Conservation (phyloP, 1,140 invertebrate species). For the Paraescarpia echinospica region DNA sequence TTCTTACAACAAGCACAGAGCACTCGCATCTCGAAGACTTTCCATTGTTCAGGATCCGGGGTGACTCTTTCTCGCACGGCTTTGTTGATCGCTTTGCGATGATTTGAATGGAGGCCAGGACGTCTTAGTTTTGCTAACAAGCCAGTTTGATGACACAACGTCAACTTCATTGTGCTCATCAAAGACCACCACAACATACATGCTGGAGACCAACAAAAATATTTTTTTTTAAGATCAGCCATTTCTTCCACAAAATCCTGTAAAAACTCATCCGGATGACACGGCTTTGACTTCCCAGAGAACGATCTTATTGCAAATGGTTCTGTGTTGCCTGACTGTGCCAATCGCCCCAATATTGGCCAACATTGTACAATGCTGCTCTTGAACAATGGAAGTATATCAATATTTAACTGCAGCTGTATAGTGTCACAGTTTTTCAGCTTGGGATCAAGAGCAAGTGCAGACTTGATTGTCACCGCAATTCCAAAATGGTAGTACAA, state of each 20-base stretch:
- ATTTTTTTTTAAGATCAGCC: not conserved
- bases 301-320: constrained; percentile 17
- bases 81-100: too few species aligned
- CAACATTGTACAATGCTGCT: constrained; percentile 20
- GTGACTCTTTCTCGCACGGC: too few species aligned
- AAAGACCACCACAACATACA: too few species aligned
- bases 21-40: too few species aligned
- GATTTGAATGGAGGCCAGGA: too few species aligned
- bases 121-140: too few species aligned
- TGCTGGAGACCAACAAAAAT: too few species aligned
- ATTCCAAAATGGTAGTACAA: constrained; percentile 34
- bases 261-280: not conserved
- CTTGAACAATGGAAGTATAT: constrained; percentile 24
- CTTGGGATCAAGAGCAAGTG: constrained; percentile 1
- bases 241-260: constrained; percentile 18
- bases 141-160: too few species aligned
- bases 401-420: constrained; percentile 23
- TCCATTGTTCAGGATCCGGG: too few species aligned
- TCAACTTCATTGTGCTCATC: too few species aligned
- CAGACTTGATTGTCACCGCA: constrained; percentile 8
- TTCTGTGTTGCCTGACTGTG: constrained; percentile 7
- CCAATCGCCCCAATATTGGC: constrained; percentile 16
- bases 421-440: not conserved
- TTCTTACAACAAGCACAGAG: too few species aligned
- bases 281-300: constrained; percentile 10